Base-by-base conservation (phyloP, 37 sponge, comb jelly and placozoan genomes). In the Cliona cf. orientalis region DNA sequence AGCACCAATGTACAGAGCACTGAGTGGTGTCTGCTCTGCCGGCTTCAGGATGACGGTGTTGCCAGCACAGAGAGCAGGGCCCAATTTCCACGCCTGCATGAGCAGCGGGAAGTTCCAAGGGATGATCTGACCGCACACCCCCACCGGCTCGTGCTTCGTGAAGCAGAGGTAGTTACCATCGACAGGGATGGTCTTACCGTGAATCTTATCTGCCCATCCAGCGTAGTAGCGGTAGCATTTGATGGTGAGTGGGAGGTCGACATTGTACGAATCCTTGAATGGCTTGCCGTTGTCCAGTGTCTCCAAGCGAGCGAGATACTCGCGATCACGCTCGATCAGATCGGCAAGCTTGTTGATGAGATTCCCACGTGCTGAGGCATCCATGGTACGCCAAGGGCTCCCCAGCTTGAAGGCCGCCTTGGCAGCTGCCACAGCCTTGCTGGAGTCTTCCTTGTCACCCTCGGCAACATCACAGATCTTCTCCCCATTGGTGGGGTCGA, bases 71-170 rank as follows among this genome's bases (percentile, higher is more conserved):
- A 99, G 89, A 7, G 97, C 97, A 9, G 99, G 99, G 7, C 79
- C 99, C 41, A 96, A 67, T 74, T 99, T 99, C 99, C 99, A 99
- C 28, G 99, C 93, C 63, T 91, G 90, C 99, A 99, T 95, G 42
- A 92, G 79, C 28, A 99, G 87, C 9, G 99, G 99, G 74, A 99
- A 99, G 85, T 99, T 99, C 99, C 99, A 99, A 0, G 99, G 99
- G 59, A 96, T 99, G 71, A 99, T 99, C 71, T 94, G 95, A 46
- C 93, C 99, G 55, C 86, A 85, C 5, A 98, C 91, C 12, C 99
- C 99, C 22, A 99, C 82, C 1, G 99, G 99, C 72, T 99, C 99
- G 77, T 94, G 99, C 55, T 97, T 88, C 28, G 99, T 99, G 84
- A 94, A 84, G 72, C 75, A 78, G 63, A 99, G 62, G 75, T 56